A percentile compares a stretch with the other conserved stretches of the same genome.
Conservation (phyloP, 2,113 vertebrate species). For the Peromyscus polionotus region DNA sequence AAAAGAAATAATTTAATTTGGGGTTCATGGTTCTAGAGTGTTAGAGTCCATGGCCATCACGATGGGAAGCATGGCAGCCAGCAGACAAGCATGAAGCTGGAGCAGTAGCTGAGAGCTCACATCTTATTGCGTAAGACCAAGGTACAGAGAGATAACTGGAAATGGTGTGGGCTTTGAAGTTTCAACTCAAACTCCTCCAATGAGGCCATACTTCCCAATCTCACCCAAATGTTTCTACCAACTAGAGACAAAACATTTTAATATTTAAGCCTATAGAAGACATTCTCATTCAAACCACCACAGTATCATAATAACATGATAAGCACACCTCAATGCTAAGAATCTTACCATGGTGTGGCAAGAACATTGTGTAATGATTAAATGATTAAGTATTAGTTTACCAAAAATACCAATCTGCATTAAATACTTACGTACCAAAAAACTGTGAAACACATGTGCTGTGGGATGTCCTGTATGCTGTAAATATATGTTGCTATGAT, state of each 20-base stretch:
- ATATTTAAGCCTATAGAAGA: neutral
- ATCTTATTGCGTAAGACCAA: neutral
- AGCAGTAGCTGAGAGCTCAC: neutral
- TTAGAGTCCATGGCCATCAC: neutral
- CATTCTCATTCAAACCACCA: neutral
- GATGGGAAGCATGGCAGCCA: neutral
- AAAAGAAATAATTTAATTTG: neutral
- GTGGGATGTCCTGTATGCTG: too few relatives aligned
- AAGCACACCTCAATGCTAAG: neutral
- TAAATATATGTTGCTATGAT: too few relatives aligned
- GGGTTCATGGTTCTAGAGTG: neutral
- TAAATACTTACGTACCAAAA: neutral
- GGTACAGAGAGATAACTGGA: neutral
- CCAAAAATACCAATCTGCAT: neutral
- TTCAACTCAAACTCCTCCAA: neutral
- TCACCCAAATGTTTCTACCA: neutral
- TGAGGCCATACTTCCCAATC: neutral
- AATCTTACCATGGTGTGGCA: neutral
- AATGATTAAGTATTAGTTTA: neutral
- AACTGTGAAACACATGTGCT: neutral
- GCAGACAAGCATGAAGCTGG: neutral
- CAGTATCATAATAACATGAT: neutral
- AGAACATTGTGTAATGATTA: neutral
- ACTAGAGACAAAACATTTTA: neutral
- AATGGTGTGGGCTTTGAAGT: neutral